These are phyloP conservation scores for Orchesella flavescens DNA, from an alignment of 2,888 invertebrate species.

Conservation along the genomic window DNA sequence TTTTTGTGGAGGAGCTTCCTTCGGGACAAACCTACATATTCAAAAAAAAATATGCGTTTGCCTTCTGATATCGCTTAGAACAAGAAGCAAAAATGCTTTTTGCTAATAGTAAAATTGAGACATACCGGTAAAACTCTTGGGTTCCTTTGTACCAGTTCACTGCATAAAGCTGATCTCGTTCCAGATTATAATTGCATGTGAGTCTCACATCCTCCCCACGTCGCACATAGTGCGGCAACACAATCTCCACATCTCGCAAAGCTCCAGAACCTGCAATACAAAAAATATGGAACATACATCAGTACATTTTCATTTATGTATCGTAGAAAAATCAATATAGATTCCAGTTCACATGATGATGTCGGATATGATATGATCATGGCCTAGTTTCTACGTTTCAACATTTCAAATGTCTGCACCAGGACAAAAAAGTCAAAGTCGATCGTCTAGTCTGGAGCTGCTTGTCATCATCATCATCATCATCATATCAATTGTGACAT, in stretches of 20 bases:
- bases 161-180: constrained; percentile 68
- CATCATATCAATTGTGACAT: too few species aligned
- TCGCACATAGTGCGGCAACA: constrained; percentile 65
- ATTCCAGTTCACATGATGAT: background rate
- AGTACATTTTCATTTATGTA: background rate
- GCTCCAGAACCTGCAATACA: constrained; percentile 64
- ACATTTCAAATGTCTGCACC: too few species aligned
- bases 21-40: too few species aligned
- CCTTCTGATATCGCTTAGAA: too few species aligned
- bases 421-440: too few species aligned
- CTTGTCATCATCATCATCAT: too few species aligned
- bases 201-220: constrained; percentile 65
- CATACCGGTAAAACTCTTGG: constrained; percentile 68
- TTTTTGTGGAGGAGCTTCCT: constrained; percentile 63
- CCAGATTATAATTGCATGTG: constrained; percentile 69
- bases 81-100: too few species aligned
- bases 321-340: constrained; percentile 24
- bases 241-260: constrained; percentile 67
- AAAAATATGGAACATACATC: constrained; percentile 21
- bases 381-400: too few species aligned
- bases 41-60: too few species aligned
- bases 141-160: constrained; percentile 69
- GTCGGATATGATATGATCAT: constrained; percentile 5
- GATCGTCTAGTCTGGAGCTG: too few species aligned
- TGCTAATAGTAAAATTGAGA: too few species aligned